A percentile compares a stretch with the other conserved stretches of the same genome.
phyloP scores from a whole-genome alignment of 2,888 invertebrate species.

The Apamea epomidion region DNA sequence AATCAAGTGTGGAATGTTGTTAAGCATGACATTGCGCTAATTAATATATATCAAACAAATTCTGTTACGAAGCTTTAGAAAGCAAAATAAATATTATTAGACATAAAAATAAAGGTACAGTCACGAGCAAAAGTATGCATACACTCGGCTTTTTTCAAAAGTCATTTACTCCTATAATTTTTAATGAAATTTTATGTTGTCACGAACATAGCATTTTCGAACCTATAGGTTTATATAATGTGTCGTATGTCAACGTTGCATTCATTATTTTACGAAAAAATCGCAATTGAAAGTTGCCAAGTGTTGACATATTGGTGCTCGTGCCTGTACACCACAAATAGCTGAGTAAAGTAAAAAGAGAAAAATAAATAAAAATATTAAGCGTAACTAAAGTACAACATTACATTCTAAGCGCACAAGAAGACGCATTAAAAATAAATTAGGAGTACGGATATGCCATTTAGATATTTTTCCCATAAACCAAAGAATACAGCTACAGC shows the following conservation, averaged over 20 bases:
- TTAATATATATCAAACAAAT: neutral
- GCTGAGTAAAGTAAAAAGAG: accelerated
- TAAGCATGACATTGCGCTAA: slow-evolving; percentile 11
- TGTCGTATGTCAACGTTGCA: too few relatives aligned
- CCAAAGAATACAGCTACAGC: slow-evolving; percentile 23
- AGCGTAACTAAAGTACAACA: neutral
- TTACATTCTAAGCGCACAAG: neutral
- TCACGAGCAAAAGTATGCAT: too few relatives aligned
- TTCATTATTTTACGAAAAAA: too few relatives aligned
- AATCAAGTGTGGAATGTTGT: neutral
- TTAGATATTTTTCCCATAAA: slow-evolving; percentile 5
- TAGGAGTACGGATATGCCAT: slow-evolving; percentile 20
- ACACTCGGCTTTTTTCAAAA: too few relatives aligned
- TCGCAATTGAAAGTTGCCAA: too few relatives aligned
- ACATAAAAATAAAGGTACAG: neutral
- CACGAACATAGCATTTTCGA: too few relatives aligned
- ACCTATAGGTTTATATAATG: too few relatives aligned
- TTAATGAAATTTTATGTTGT: too few relatives aligned
- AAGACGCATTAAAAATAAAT: slow-evolving; percentile 32
- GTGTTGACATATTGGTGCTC: too few relatives aligned
- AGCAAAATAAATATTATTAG: neutral
- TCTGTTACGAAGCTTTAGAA: neutral
- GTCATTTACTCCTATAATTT: too few relatives aligned
- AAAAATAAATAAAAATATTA: neutral
- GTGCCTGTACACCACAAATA: too few relatives aligned